Base-by-base conservation (phyloP, 37 sponge, comb jelly and placozoan genomes). In the Dysidea cf. avara region DNA sequence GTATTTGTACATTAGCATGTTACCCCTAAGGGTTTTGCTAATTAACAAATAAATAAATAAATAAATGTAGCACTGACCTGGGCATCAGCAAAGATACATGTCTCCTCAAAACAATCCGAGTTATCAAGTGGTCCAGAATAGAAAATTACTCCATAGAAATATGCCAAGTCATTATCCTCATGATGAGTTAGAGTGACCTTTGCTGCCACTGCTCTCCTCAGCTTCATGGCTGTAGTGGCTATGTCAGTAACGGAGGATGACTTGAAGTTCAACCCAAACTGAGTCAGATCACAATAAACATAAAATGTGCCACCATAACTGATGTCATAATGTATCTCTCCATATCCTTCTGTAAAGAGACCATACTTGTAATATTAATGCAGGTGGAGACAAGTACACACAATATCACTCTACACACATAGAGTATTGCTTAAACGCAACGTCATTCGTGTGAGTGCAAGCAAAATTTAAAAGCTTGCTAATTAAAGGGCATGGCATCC, bases 241-340 rank as follows among this genome's bases (percentile, higher is more conserved):
- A 69, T 33, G 57, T 81, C 58, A 6, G 21, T 36, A 54, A 71
- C 39, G 4, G 83, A 69, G 18, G 85, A 60, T 17, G 56, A 37
- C 2, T 30, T 71, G n/a, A 95, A 38, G 60, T 90, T 85, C 40
- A 95, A 34, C 0, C 79, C 85, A 29, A 95, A 63, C 64, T 84
- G 75, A 0, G 25, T 37, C 0, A 54, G 71, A 31, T 69, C 61
- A 1, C 72, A 91, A 34, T 90, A 33, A 3, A 88, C 96, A 77
- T 95, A 95, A 70, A 87, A 95, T 6, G 96, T 74, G 0, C 96
- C 96, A 21, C 91, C 96, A 78, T 72, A 95, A 2, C 81, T 73
- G 7, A 95, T 51, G 64, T 95, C 96, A 58, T 90, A 86, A 38
- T 30, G 34, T 14, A 95, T n/a, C n/a, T n/a, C n/a, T n/a, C n/a